Evolutionary conservation across 1,140 invertebrate genomes (phyloP), one percentile per base, ranked within the genome.

Genomic region (Drosophila mauritiana): DNA sequence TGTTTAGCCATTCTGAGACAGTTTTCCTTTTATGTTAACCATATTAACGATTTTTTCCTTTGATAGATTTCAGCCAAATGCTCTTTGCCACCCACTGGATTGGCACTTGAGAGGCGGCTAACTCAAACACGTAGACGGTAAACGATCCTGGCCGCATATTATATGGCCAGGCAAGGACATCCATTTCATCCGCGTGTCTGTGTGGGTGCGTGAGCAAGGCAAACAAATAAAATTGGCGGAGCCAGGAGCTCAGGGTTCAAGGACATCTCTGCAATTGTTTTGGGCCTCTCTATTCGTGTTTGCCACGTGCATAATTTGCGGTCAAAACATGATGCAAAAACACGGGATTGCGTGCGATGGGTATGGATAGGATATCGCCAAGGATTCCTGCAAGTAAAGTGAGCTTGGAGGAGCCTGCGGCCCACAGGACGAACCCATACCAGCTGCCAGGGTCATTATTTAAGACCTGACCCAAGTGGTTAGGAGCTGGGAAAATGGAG

Each of bases 231-330:
- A 77, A 80, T 77, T 77, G 67, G 27, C 34, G 49, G 34, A 15
- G 49, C 43, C 25, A 69, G 37, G 40, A 37, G 62, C 40, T 43
- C 56, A 62, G 68, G 73, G 82, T 86, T 85, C 83, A 89, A 86
- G 83, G 83, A 86, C 83, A 62, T 40, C 73, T 64, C 59, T 76
- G 83, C 79, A 68, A 56, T 68, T 79, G 65, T 17, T 75, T 53
- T 48, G 58, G 43, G n/a, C 54, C 22, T 20, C 65, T 27, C 67
- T n/a, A 8, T 31, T 31, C 31, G n/a, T 45, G 59, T 53, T 51
- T 36, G 46, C 75, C 84, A 86, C 83, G 86, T 86, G 79, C 83
- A 86, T 82, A 86, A 84, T 78, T 89, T 86, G 84, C 63, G 84
- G 79, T 72, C 84, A 83, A 75, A 73, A 78, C 78, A 74, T 53